Conservation (phyloP, 2,888 invertebrate genomes). For the Eupsilia transversa region DNA sequence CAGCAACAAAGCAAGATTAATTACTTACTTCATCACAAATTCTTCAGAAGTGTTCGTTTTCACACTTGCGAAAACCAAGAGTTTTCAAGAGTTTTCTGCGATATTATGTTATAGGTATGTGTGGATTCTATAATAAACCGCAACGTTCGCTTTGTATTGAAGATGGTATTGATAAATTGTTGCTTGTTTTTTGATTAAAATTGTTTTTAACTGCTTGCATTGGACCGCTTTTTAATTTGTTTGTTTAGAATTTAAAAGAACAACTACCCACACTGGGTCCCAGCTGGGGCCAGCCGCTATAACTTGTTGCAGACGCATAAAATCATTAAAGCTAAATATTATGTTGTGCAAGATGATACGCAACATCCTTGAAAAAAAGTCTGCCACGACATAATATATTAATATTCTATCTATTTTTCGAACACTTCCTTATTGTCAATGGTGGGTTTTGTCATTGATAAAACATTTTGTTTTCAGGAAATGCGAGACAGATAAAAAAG, state of each 20-base stretch:
- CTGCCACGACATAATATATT: background rate
- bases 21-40: slow-evolving; percentile 64
- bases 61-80: slow-evolving; percentile 52
- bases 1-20: slow-evolving; percentile 68
- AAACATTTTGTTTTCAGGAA: slow-evolving; percentile 3
- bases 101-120: slow-evolving; percentile 45
- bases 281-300: too few relatives aligned
- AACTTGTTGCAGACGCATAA: too few relatives aligned
- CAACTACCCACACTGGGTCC: background rate
- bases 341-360: background rate
- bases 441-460: background rate
- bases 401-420: too few relatives aligned
- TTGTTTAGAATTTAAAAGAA: slow-evolving; percentile 39
- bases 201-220: slow-evolving; percentile 27
- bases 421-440: slow-evolving; percentile 22
- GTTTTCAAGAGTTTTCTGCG: slow-evolving; percentile 44
- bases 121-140: slow-evolving; percentile 33
- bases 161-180: slow-evolving; percentile 44
- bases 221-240: slow-evolving; percentile 47
- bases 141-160: slow-evolving; percentile 32
- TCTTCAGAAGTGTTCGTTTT: slow-evolving; percentile 56
- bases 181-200: slow-evolving; percentile 48
- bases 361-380: slow-evolving; percentile 10
- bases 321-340: background rate
- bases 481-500: background rate